Evolutionary conservation across 1,140 invertebrate species (phyloP).

Genomic region (Pantala flavescens): DNA sequence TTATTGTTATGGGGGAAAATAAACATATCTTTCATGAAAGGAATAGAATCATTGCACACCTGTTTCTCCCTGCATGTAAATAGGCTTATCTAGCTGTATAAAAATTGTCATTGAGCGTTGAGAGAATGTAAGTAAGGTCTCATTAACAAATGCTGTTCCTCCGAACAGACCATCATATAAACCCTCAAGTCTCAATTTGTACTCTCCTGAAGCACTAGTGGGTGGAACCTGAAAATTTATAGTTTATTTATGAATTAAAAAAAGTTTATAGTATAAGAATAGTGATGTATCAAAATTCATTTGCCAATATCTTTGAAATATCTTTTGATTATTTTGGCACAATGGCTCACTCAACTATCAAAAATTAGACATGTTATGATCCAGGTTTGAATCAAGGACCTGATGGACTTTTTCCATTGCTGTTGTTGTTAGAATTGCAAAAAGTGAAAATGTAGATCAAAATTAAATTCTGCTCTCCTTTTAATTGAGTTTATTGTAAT

Average conservation of each 20-base stretch:
- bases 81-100: conserved; percentile 88
- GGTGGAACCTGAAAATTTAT: conserved; percentile 52
- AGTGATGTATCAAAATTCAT: neutral
- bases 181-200: conserved; percentile 79
- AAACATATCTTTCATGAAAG: no score
- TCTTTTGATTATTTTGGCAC: no score
- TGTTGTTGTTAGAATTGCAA: no score
- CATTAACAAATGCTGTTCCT: conserved; percentile 73
- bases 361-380: no score
- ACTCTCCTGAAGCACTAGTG: conserved; percentile 68
- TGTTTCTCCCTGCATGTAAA: conserved; percentile 87
- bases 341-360: no score
- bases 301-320: neutral
- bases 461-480: no score
- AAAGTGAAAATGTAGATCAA: no score
- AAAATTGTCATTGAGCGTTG: conserved; percentile 90
- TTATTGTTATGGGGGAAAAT: no score
- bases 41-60: conserved; percentile 46
- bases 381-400: no score
- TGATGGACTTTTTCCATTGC: no score
- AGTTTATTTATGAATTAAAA: neutral
- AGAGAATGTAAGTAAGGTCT: conserved; percentile 67
- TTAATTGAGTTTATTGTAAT: no score
- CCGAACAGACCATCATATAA: conserved; percentile 72
- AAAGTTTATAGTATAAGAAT: neutral